A percentile compares a stretch with the other conserved stretches of the same genome.
Conservation (phyloP, 2,888 invertebrate genomes). For the Brenthis ino region DNA sequence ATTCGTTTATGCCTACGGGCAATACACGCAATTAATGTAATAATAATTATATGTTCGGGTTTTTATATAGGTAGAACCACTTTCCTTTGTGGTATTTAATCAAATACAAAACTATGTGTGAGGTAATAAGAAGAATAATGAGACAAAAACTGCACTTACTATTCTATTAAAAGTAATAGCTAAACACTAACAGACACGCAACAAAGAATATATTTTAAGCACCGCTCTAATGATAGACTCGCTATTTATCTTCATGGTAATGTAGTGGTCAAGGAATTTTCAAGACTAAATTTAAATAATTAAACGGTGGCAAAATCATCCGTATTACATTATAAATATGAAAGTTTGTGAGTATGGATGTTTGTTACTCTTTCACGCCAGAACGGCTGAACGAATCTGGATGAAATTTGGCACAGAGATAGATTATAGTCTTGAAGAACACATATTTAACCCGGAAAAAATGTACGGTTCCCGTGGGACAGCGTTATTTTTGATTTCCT, state of each 20-base stretch:
- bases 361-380: too few relatives aligned
- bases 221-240: conserved; percentile 27
- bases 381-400: too few relatives aligned
- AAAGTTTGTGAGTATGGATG: too few relatives aligned
- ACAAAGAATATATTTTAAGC: conserved; percentile 28
- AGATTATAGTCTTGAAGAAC: too few relatives aligned
- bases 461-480: too few relatives aligned
- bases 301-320: too few relatives aligned
- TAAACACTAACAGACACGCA: conserved; percentile 32
- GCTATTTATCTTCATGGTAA: conserved; percentile 13
- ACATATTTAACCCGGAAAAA: too few relatives aligned
- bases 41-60: conserved; percentile 47
- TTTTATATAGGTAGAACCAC: conserved; percentile 48
- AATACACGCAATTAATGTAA: conserved; percentile 54
- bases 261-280: conserved; percentile 15
- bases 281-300: conserved; percentile 6
- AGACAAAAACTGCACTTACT: conserved; percentile 22
- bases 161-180: conserved; percentile 19
- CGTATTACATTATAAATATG: too few relatives aligned
- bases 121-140: conserved; percentile 25
- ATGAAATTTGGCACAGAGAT: too few relatives aligned
- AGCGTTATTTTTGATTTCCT: too few relatives aligned
- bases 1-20: conserved; percentile 45
- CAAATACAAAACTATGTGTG: conserved; percentile 37
- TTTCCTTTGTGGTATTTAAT: conserved; percentile 47